These are phyloP conservation scores for Empidonax alnorum DNA, from an alignment of 2,113 vertebrate genomes.

Conservation along the genomic window DNA sequence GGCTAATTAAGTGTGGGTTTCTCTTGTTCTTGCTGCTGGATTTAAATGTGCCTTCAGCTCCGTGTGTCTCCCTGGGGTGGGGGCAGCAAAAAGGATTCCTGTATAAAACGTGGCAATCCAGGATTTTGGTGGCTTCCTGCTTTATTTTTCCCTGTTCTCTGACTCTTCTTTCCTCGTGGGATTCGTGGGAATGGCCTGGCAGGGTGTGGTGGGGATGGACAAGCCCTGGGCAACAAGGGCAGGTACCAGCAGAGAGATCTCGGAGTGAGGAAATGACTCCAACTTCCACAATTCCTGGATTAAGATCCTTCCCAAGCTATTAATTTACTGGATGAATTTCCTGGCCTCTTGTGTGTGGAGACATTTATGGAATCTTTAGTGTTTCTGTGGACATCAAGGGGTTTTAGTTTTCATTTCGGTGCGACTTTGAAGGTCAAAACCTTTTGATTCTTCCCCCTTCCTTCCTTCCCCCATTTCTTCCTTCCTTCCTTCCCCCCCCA, in stretches of 20 bases:
- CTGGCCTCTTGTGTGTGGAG: not conserved
- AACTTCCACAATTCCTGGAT: not conserved
- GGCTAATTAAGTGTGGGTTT: not conserved
- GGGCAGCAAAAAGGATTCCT: not conserved
- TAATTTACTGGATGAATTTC: not conserved
- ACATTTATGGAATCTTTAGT: not conserved
- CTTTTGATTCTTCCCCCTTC: not conserved
- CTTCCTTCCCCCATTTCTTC: too few species aligned
- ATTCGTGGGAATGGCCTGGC: not conserved
- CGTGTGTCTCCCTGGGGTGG: not conserved
- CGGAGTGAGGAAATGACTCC: not conserved
- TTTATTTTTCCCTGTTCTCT: accelerated
- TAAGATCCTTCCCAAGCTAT: not conserved
- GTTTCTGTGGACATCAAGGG: not conserved
- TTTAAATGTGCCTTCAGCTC: not conserved
- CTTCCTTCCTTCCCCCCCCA: too few species aligned
- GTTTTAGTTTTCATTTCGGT: not conserved
- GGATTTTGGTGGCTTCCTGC: not conserved
- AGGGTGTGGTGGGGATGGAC: accelerated
- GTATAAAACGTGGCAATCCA: accelerated
- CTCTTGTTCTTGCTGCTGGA: not conserved
- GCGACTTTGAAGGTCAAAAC: not conserved
- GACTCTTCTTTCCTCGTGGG: accelerated
- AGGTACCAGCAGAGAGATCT: accelerated
- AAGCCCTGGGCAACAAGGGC: not conserved